These are phyloP conservation scores for Helicoverpa assulta DNA, from an alignment of 2,888 invertebrate genomes.

Conservation along the genomic window DNA sequence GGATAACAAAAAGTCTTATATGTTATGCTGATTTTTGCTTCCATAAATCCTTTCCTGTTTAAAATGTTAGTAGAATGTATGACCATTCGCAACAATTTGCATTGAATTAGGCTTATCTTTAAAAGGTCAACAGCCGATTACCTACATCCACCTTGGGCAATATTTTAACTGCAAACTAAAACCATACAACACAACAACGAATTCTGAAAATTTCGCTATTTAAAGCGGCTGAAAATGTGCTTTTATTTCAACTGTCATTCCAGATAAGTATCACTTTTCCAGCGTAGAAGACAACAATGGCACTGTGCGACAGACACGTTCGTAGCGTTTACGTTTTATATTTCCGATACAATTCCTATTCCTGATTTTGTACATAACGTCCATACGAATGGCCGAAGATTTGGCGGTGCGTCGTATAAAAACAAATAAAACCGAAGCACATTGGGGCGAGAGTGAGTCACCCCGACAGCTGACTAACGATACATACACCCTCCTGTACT, in stretches of 20 bases:
- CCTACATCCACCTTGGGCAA: background rate
- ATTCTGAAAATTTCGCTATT: background rate
- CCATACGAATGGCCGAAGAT: slow-evolving; percentile 51
- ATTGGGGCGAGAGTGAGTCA: slow-evolving; percentile 60
- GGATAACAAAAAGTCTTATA: too few species aligned
- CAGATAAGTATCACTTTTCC: slow-evolving; percentile 21
- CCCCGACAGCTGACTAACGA: slow-evolving; percentile 65
- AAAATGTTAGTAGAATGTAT: too few species aligned
- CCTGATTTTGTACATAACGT: slow-evolving; percentile 49
- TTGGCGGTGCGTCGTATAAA: slow-evolving; percentile 64
- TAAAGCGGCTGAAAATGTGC: slow-evolving; percentile 2
- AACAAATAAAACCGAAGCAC: slow-evolving; percentile 61
- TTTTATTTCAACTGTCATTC: background rate
- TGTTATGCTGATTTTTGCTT: too few species aligned
- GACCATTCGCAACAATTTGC: too few species aligned
- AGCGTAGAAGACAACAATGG: slow-evolving; percentile 26
- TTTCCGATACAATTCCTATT: slow-evolving; percentile 47
- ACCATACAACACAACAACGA: background rate
- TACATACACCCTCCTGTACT: slow-evolving; percentile 50
- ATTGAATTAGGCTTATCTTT: background rate
- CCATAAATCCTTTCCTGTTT: too few species aligned
- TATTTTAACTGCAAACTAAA: slow-evolving; percentile 4
- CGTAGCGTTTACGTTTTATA: slow-evolving; percentile 33
- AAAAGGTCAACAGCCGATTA: background rate
- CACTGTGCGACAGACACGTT: slow-evolving; percentile 18